Conservation (phyloP, 1,140 invertebrate species). For the Hylaeus volcanicus region DNA sequence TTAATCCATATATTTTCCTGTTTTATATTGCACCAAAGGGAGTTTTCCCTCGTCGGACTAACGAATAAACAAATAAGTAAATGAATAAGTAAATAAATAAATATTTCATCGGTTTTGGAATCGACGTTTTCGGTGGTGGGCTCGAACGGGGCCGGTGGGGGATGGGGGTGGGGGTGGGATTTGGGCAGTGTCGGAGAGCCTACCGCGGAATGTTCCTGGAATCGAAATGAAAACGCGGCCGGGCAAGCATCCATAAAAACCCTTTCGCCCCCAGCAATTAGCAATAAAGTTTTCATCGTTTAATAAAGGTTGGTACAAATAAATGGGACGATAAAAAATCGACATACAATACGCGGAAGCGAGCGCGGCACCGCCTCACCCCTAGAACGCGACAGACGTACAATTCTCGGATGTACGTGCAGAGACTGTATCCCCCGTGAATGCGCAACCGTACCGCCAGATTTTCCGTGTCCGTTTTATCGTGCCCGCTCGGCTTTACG, state of each 20-base stretch:
- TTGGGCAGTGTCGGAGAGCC: constrained; percentile 2
- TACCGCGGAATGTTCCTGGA: constrained; percentile 55
- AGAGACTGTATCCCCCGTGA: constrained; percentile 55
- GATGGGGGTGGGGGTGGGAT: neutral
- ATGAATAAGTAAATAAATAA: too few relatives aligned
- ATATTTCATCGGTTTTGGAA: neutral
- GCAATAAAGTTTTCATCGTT: constrained; percentile 79
- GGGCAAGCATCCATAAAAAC: constrained; percentile 74
- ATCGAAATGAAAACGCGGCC: constrained; percentile 75
- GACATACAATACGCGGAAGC: constrained; percentile 68
- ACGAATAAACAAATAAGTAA: too few relatives aligned
- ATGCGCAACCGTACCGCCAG: constrained; percentile 52
- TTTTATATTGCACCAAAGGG: too few relatives aligned
- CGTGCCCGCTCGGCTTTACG: constrained; percentile 60
- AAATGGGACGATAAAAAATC: constrained; percentile 78
- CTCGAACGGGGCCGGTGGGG: neutral
- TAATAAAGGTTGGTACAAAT: constrained; percentile 77
- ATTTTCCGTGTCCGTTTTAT: constrained; percentile 65
- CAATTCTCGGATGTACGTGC: constrained; percentile 57
- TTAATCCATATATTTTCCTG: too few relatives aligned
- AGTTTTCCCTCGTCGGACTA: too few relatives aligned
- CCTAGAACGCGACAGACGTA: constrained; percentile 48
- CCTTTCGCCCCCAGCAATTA: constrained; percentile 76
- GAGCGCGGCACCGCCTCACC: constrained; percentile 25
- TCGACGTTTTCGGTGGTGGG: constrained; percentile 16